Percentiles rank a stretch among this genome's conserved stretches.
These are phyloP conservation scores for Eulemur rufifrons DNA, from an alignment of 2,113 vertebrate species.

Conservation along the genomic window DNA sequence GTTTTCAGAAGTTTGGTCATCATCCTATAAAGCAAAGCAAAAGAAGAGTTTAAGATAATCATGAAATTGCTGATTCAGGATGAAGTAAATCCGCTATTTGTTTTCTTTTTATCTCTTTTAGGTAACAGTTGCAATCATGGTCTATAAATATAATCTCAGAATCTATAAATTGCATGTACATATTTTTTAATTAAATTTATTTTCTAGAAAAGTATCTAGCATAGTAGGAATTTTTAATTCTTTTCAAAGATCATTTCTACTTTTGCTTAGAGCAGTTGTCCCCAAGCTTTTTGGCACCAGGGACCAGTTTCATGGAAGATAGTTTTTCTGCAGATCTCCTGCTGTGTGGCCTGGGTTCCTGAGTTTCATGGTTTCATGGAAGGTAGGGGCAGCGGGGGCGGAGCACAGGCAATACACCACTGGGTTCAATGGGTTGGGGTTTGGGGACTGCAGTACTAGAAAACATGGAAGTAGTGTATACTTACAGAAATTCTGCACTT, in stretches of 20 bases:
- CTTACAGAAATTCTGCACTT: background rate
- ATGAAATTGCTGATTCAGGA: background rate
- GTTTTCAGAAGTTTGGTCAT: background rate
- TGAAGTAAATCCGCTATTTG: background rate
- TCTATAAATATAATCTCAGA: background rate
- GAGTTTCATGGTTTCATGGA: too few species aligned
- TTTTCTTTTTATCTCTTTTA: background rate
- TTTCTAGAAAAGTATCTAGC: conserved; percentile 4
- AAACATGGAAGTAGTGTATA: background rate
- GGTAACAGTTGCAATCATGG: background rate
- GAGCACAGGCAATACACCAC: too few species aligned
- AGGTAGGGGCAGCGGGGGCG: too few species aligned
- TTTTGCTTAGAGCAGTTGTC: background rate
- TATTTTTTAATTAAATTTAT: background rate
- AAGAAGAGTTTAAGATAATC: background rate
- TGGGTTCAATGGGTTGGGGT: too few species aligned
- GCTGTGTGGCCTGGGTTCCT: too few species aligned
- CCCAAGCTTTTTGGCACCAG: too few species aligned
- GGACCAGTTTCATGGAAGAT: too few species aligned
- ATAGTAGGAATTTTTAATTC: background rate
- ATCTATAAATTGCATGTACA: background rate
- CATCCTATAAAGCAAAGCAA: background rate
- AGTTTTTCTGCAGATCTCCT: too few species aligned
- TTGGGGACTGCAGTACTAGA: background rate
- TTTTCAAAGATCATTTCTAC: background rate